Evolutionary conservation across 2,888 invertebrate genomes (phyloP).

Genomic region (Hypomecis punctinalis): DNA sequence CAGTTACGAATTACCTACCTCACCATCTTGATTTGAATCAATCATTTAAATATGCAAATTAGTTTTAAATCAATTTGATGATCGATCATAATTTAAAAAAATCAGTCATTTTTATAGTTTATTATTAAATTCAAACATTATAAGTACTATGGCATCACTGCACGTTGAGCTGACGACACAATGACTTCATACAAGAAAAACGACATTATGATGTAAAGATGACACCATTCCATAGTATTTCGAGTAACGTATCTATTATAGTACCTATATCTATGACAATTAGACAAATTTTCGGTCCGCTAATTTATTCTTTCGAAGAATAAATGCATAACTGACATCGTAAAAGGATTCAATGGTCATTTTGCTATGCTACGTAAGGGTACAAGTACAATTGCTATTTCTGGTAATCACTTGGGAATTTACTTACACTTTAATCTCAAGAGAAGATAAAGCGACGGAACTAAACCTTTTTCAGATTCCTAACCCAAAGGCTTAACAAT

Average conservation of each 20-base stretch:
- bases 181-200: neutral
- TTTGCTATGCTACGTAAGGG: too few relatives aligned
- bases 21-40: neutral
- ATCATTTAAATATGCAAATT: neutral
- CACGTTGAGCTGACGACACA: neutral
- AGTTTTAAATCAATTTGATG: neutral
- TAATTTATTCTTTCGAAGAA: too few relatives aligned
- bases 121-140: neutral
- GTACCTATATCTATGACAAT: too few relatives aligned
- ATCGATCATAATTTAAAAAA: neutral
- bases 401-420: too few relatives aligned
- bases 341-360: too few relatives aligned
- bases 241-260: neutral
- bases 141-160: neutral
- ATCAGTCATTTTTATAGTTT: neutral
- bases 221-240: conserved; percentile 1
- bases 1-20: neutral
- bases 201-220: neutral
- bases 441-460: too few relatives aligned
- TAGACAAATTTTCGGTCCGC: too few relatives aligned
- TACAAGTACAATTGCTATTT: too few relatives aligned
- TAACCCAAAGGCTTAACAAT: too few relatives aligned
- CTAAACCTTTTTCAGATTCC: too few relatives aligned
- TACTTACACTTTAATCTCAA: too few relatives aligned
- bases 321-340: too few relatives aligned